Base-by-base conservation (phyloP, 1,140 invertebrate species). In the Protaetia brevitarsis region DNA sequence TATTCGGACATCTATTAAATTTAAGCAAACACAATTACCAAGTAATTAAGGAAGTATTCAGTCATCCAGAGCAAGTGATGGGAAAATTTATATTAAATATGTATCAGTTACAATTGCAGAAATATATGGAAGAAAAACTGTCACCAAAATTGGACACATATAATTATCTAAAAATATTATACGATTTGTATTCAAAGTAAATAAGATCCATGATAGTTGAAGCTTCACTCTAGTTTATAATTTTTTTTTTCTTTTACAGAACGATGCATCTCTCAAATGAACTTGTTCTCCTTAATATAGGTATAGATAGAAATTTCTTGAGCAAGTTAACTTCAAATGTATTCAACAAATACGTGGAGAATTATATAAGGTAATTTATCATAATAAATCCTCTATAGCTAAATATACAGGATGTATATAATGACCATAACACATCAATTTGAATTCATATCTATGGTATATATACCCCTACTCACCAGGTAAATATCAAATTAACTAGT, bases 21-120 rank as follows among this genome's bases (percentile, higher is more conserved):
- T 82, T 98, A 68, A 98, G 96, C 80, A 88, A 90, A 70, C 90
- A 90, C 73, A 96, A 95, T 75, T 89, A 95, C 75, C 85, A 87
- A 66, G 86, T 98, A 1, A 95, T 98, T 67, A 89, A 90, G 76
- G 88, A 92, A 79, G 96, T 99, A 0, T 99, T 99, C 76, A 88
- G 87, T n/a, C 97, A 96, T 82, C 94, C 96, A 0, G 93, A 97
- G 69, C 92, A 96, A 85, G 95, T 99, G 0, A 98, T 99, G 94
- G 90, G 92, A 31, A 99, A 98, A 81, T 97, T 98, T 82, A 92
- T 99, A 28, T 81, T 98, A 1, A 97, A 97, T 75, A 94, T 99
- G 65, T 99, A 96, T 79, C 93, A 97, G 73, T 82, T 94, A 3
- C 94, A 96, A 79, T 81, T 99, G 31, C 91, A 95, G 82, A 91